Conservation (phyloP, 2,113 vertebrate species). For the Triplophysa siluroides region DNA sequence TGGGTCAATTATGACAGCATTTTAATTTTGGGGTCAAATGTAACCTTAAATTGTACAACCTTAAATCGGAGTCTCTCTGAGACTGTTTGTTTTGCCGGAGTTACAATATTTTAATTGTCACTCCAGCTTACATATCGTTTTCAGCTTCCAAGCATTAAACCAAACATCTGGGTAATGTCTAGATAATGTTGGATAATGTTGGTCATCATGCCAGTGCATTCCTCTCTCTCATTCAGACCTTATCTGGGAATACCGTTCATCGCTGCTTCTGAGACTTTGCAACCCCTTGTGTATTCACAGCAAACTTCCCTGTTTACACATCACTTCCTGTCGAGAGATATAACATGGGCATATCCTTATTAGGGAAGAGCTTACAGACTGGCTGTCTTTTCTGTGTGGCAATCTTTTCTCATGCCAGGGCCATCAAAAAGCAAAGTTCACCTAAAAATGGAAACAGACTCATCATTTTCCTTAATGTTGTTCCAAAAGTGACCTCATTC, state of each 20-base stretch:
- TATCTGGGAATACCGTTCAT: slow-evolving; percentile 47
- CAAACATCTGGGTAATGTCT: slow-evolving; percentile 6
- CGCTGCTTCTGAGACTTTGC: neutral
- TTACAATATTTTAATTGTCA: neutral
- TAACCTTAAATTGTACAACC: no score
- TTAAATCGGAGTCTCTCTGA: no score
- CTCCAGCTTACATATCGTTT: neutral
- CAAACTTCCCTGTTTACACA: slow-evolving; percentile 7
- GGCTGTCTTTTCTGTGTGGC: neutral
- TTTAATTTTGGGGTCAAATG: no score
- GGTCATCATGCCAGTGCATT: slow-evolving; percentile 37
- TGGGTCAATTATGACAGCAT: no score
- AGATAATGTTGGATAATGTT: slow-evolving; percentile 20
- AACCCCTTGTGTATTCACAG: slow-evolving; percentile 26
- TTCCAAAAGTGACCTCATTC: no score
- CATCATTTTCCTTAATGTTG: neutral
- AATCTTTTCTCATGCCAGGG: neutral
- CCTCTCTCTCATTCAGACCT: slow-evolving; percentile 24
- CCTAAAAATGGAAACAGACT: neutral
- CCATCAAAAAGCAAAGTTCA: neutral
- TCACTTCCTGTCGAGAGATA: slow-evolving; percentile 24
- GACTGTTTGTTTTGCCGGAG: no score
- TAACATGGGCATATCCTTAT: slow-evolving; percentile 27
- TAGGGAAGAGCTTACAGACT: neutral
- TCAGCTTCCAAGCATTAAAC: neutral